Evolutionary conservation across 2,113 vertebrate species (phyloP).

Genomic region (Blennius ocellaris): DNA sequence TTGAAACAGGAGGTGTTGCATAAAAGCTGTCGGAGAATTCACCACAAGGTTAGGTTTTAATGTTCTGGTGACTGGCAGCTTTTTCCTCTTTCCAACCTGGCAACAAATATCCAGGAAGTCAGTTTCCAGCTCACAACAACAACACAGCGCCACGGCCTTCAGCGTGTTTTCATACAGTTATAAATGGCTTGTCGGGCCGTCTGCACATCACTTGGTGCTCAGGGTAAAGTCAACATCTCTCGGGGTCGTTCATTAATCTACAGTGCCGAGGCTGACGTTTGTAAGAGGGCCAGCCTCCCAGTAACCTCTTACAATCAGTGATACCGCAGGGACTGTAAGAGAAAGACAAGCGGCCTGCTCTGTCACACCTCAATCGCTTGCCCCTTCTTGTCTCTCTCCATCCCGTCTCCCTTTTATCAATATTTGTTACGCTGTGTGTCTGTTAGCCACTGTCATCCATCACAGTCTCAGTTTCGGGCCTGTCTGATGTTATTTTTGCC

Average conservation of each 20-base stretch:
- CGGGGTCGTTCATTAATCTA: slow-evolving; percentile 74
- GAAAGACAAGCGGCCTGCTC: background rate
- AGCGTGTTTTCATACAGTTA: slow-evolving; percentile 64
- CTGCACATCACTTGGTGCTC: slow-evolving; percentile 63
- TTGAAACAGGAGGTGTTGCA: background rate
- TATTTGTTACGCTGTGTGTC: slow-evolving; percentile 17
- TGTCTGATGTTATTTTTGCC: slow-evolving; percentile 1
- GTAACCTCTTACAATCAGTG: slow-evolving; percentile 43
- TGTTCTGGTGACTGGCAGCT: slow-evolving; percentile 57
- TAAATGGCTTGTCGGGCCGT: slow-evolving; percentile 70
- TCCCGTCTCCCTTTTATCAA: slow-evolving; percentile 39
- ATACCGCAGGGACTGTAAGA: slow-evolving; percentile 23
- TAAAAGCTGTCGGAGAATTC: slow-evolving; percentile 10
- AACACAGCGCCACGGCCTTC: slow-evolving; percentile 55
- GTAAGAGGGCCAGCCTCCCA: slow-evolving; percentile 36
- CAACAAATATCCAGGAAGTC: slow-evolving; percentile 62
- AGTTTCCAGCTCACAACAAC: slow-evolving; percentile 37
- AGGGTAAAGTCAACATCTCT: slow-evolving; percentile 79
- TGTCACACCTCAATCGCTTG: background rate
- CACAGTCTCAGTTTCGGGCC: slow-evolving; percentile 25
- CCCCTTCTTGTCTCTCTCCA: slow-evolving; percentile 23
- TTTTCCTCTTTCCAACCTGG: slow-evolving; percentile 59
- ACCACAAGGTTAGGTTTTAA: slow-evolving; percentile 20
- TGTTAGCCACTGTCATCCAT: slow-evolving; percentile 40
- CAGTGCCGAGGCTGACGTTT: slow-evolving; percentile 33